Evolutionary conservation across 2,797 vertebrate genomes (phyloP).

Genomic region (Synanceia verrucosa): DNA sequence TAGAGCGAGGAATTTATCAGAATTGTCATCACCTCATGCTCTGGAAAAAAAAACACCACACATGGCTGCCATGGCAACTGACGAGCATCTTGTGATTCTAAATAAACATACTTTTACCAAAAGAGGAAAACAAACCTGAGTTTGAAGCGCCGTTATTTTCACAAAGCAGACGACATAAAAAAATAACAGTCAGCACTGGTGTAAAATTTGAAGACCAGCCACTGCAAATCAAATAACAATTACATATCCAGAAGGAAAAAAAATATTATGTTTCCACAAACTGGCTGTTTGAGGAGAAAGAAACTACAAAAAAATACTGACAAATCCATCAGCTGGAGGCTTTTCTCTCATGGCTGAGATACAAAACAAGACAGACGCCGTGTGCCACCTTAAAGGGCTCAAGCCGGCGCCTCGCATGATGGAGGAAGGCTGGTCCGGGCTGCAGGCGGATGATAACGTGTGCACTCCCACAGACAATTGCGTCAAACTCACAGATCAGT

Average conservation of each 20-base stretch:
- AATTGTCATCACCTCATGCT: conserved; percentile 33
- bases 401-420: conserved; percentile 53
- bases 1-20: conserved; percentile 20
- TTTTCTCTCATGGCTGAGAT: not conserved
- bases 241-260: not conserved
- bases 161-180: not conserved
- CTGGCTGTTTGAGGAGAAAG: not conserved
- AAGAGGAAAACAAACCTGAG: not conserved
- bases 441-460: conserved; percentile 46
- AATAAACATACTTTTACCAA: not conserved
- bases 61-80: conserved; percentile 31
- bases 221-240: not conserved
- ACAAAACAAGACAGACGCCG: conserved; percentile 38
- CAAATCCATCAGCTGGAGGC: not conserved
- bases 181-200: not conserved
- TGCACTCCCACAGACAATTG: not conserved
- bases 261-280: not conserved
- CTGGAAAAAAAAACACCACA: conserved; percentile 1
- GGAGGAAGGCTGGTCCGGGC: conserved; percentile 35
- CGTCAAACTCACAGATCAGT: conserved; percentile 25
- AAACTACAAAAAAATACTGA: too few species aligned
- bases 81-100: too few species aligned
- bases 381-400: conserved; percentile 36
- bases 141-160: not conserved
- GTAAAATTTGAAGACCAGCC: not conserved